A percentile compares a stretch with the other conserved stretches of the same genome.
Evolutionary conservation across 2,797 vertebrate species (phyloP).

Genomic region (Phoxinus dragarum): DNA sequence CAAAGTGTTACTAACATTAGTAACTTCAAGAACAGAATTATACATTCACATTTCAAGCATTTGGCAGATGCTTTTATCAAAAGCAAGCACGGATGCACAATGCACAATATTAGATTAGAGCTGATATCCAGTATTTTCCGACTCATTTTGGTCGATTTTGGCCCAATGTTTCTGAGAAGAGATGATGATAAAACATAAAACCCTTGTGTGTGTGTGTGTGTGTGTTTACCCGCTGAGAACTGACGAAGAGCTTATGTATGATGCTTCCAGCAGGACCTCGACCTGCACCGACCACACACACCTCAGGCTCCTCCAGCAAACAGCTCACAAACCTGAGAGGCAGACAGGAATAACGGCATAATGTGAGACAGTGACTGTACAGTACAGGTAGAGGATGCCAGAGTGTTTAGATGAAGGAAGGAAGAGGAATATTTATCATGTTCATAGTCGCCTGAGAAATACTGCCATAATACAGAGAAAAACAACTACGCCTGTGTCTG

Average conservation of each 20-base stretch:
- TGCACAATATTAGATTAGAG: neutral
- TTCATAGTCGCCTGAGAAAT: neutral
- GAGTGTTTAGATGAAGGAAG: neutral
- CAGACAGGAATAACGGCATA: neutral
- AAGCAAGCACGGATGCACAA: neutral
- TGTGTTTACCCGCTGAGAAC: conserved; percentile 86
- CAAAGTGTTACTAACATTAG: neutral
- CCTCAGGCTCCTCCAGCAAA: conserved; percentile 93
- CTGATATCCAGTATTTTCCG: neutral
- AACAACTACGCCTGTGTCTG: neutral
- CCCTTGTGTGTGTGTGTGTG: neutral
- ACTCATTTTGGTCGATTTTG: neutral
- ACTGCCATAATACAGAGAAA: neutral
- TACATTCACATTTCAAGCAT: neutral
- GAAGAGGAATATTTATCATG: neutral
- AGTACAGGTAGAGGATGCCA: neutral
- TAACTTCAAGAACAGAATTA: neutral
- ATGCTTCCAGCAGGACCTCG: conserved; percentile 89
- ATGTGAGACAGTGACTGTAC: neutral
- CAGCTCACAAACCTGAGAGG: conserved; percentile 86
- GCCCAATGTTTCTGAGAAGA: neutral
- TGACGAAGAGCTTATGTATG: conserved; percentile 93
- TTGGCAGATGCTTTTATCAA: neutral
- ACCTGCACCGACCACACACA: conserved; percentile 87
- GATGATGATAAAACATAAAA: neutral